Evolutionary conservation across 2,113 vertebrate genomes (phyloP).

Genomic region (Nannobrachium achirus): DNA sequence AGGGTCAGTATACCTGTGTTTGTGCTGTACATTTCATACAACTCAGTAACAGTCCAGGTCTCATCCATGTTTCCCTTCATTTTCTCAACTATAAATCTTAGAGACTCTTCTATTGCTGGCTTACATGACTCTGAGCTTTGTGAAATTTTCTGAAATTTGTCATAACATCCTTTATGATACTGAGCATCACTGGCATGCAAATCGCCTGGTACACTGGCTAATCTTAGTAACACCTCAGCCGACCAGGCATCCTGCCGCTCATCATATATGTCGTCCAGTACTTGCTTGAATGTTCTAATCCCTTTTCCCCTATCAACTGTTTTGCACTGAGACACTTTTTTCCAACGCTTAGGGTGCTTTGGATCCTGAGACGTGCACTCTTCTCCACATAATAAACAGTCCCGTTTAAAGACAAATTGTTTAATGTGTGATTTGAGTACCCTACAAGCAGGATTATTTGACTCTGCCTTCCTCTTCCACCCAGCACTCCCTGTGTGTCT

Average conservation of each 20-base stretch:
- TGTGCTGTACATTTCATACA: too few relatives aligned
- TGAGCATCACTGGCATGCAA: background rate
- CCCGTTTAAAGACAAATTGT: conserved; percentile 1
- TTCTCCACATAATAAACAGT: conserved; percentile 2
- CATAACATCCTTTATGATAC: background rate
- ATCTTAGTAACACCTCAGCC: background rate
- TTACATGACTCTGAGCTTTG: too few relatives aligned
- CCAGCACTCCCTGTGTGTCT: background rate
- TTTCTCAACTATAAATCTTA: too few relatives aligned
- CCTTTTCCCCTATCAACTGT: conserved; percentile 4
- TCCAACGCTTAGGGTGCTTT: background rate
- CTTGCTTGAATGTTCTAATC: background rate
- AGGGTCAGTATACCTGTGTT: too few relatives aligned
- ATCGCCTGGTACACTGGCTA: background rate
- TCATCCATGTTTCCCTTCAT: too few relatives aligned
- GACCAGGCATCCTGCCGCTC: background rate
- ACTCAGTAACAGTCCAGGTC: too few relatives aligned
- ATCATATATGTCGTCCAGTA: conserved; percentile 6
- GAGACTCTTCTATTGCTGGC: too few relatives aligned
- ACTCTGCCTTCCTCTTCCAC: background rate
- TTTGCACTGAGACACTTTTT: background rate
- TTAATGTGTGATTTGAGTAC: background rate
- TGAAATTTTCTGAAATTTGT: too few relatives aligned
- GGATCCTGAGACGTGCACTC: background rate
- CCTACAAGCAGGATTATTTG: background rate